phyloP scores from a whole-genome alignment of 2,797 vertebrate genomes.

The Tangara arthus region DNA sequence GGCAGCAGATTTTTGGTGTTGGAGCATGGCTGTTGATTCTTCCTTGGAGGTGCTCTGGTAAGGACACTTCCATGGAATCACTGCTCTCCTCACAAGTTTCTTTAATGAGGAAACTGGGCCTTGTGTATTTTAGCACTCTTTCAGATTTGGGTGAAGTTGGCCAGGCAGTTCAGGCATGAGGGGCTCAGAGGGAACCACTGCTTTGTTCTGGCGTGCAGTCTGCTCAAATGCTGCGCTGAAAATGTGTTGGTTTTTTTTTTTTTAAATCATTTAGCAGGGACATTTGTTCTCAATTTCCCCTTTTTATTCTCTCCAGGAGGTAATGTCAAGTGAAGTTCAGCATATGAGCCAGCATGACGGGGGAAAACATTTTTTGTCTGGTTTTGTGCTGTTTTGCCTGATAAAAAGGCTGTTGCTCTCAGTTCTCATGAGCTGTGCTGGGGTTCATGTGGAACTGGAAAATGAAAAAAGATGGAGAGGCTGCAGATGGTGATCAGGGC shows the following conservation, averaged over 20 bases:
- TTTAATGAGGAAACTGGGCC: background rate
- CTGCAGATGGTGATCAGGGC: background rate
- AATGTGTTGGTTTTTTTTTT: background rate
- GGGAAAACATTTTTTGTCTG: background rate
- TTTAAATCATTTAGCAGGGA: background rate
- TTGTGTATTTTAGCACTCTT: background rate
- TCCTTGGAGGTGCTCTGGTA: accelerated
- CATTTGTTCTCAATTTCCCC: constrained; percentile 2
- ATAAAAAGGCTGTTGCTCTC: background rate
- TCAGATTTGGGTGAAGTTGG: background rate
- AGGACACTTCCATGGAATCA: background rate
- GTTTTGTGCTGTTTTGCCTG: background rate
- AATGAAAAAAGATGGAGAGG: background rate
- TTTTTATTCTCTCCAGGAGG: background rate
- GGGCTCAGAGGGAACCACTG: background rate
- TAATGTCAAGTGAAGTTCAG: background rate
- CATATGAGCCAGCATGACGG: background rate
- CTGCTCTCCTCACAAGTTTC: background rate
- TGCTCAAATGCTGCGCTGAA: background rate
- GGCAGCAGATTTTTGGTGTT: background rate
- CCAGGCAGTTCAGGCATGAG: background rate
- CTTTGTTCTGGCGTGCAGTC: background rate
- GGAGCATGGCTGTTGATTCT: accelerated
- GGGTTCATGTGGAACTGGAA: background rate
- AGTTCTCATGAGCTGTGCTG: background rate